A percentile compares a stretch with the other conserved stretches of the same genome.
These are phyloP conservation scores for Anolis carolinensis DNA, from an alignment of 2,113 vertebrate species.

Conservation along the genomic window DNA sequence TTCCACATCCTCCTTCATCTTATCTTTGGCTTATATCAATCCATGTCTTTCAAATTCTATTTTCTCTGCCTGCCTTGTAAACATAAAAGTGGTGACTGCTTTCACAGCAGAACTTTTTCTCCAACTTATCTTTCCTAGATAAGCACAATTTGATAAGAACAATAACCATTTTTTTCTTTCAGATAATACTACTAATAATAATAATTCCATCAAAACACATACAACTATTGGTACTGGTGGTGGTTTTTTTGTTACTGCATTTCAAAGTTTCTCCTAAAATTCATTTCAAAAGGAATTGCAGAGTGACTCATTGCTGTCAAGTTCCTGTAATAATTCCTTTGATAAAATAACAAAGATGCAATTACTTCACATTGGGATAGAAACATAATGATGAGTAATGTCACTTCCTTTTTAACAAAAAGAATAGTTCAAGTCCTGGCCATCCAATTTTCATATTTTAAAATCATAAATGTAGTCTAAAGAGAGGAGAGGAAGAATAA, in stretches of 20 bases:
- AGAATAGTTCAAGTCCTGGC: too few relatives aligned
- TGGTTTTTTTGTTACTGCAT: background rate
- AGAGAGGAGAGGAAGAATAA: background rate
- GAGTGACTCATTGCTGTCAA: too few relatives aligned
- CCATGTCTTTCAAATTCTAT: slow-evolving; percentile 3
- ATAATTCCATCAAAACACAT: background rate
- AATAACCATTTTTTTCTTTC: background rate
- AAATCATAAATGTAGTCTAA: background rate
- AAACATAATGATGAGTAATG: too few relatives aligned
- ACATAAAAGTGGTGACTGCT: background rate
- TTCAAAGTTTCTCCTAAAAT: background rate
- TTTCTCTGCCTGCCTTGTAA: background rate
- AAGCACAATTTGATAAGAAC: background rate
- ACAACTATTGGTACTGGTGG: background rate
- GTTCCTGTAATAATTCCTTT: too few relatives aligned
- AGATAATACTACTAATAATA: background rate
- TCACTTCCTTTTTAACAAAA: too few relatives aligned
- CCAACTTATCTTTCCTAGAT: too few relatives aligned
- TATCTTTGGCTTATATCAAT: slow-evolving; percentile 6
- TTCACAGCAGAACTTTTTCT: background rate
- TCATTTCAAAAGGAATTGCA: too few relatives aligned
- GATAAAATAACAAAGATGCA: too few relatives aligned
- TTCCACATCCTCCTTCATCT: background rate
- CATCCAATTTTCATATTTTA: background rate
- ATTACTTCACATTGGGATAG: too few relatives aligned